Conservation (phyloP, 2,888 invertebrate species). For the Rhamphomyia laevipes region DNA sequence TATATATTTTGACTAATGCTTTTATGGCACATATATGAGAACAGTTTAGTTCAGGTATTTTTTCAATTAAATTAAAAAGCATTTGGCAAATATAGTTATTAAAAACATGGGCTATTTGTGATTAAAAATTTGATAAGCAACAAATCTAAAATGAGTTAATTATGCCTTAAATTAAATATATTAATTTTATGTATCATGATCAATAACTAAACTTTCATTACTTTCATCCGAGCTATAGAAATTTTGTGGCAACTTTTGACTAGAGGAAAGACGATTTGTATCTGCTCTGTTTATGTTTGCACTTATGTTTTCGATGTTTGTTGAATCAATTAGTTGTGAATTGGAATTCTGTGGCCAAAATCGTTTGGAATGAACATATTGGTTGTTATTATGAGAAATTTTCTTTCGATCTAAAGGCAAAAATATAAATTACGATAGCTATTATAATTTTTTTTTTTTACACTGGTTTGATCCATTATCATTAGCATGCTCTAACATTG, state of each 20-base stretch:
- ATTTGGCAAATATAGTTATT: too few relatives aligned
- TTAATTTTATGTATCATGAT: too few relatives aligned
- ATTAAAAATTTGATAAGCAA: too few relatives aligned
- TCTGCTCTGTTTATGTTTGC: not conserved
- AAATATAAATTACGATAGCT: not conserved
- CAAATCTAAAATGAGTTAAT: too few relatives aligned
- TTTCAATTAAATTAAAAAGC: too few relatives aligned
- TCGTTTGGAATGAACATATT: not conserved
- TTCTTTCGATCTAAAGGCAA: not conserved
- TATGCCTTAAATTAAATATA: too few relatives aligned
- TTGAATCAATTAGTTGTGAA: not conserved
- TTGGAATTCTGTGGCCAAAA: constrained; percentile 8
- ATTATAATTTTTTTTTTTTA: not conserved
- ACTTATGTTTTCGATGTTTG: not conserved
- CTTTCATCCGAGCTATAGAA: not conserved
- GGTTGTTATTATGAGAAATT: not conserved
- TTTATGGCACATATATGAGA: too few relatives aligned
- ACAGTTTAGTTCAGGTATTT: too few relatives aligned
- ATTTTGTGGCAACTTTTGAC: not conserved
- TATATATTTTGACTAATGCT: too few relatives aligned
- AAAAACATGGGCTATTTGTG: too few relatives aligned
- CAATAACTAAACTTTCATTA: not conserved
- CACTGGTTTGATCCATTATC: constrained; percentile 14
- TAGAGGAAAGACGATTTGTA: not conserved
- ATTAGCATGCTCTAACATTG: constrained; percentile 61